These are phyloP conservation scores for Intellagama lesueurii DNA, from an alignment of 2,797 vertebrate species.

Conservation along the genomic window DNA sequence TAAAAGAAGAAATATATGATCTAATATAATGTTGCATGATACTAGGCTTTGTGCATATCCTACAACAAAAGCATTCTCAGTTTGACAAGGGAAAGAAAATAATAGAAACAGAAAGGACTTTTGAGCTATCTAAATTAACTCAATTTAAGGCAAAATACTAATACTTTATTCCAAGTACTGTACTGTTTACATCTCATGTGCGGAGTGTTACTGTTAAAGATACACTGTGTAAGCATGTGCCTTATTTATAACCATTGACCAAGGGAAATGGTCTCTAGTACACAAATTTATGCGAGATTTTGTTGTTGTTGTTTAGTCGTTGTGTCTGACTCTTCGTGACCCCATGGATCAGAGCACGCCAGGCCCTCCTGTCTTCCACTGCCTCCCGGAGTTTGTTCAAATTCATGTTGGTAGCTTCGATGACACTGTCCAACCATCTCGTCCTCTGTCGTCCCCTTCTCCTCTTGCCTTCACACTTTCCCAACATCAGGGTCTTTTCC, in stretches of 20 bases:
- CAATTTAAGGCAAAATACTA: neutral
- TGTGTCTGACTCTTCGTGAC: too few relatives aligned
- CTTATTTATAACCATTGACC: neutral
- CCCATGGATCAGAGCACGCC: too few relatives aligned
- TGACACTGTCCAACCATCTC: too few relatives aligned
- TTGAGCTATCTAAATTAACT: neutral
- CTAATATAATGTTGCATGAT: neutral
- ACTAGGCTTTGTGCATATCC: neutral
- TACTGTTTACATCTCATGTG: too few relatives aligned
- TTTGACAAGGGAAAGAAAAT: neutral
- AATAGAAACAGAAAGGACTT: neutral
- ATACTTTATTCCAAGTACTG: too few relatives aligned
- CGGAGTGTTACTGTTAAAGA: neutral
- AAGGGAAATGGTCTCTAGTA: neutral
- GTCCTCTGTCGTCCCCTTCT: too few relatives aligned
- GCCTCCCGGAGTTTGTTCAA: too few relatives aligned
- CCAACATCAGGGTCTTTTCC: too few relatives aligned
- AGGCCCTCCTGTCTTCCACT: too few relatives aligned
- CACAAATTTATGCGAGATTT: neutral
- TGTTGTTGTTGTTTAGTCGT: too few relatives aligned
- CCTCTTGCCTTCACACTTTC: too few relatives aligned
- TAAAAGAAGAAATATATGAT: neutral
- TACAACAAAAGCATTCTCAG: neutral
- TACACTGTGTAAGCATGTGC: neutral
- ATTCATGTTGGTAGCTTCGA: too few relatives aligned